Percentiles rank a stretch among this genome's conserved stretches.
Evolutionary conservation across 2,797 vertebrate genomes (phyloP).

Genomic region (Halcyon badia): DNA sequence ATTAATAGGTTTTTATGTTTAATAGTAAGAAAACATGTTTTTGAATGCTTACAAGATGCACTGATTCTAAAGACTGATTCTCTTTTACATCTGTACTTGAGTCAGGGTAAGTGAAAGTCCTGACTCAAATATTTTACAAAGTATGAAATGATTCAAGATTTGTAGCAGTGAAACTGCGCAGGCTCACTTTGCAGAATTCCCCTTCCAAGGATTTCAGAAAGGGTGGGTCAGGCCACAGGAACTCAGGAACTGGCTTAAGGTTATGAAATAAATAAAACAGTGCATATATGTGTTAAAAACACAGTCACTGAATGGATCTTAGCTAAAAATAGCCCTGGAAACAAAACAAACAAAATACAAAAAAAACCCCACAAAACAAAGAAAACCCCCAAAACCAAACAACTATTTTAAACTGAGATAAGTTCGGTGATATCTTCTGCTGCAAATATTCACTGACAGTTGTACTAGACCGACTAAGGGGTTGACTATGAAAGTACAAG

Average conservation of each 20-base stretch:
- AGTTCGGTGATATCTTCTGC: background rate
- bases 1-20: conserved; percentile 18
- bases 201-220: background rate
- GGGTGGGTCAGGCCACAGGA: background rate
- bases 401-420: background rate
- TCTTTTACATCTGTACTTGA: background rate
- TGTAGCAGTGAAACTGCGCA: background rate
- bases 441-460: background rate
- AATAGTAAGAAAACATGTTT: conserved; percentile 12
- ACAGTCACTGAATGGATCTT: background rate
- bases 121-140: background rate
- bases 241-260: background rate
- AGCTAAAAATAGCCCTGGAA: background rate
- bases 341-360: background rate
- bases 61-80: conserved; percentile 27
- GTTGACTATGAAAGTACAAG: background rate
- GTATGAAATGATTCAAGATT: background rate
- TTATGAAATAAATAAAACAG: background rate
- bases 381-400: background rate
- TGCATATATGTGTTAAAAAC: background rate
- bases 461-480: background rate
- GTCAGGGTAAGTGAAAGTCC: background rate
- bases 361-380: background rate
- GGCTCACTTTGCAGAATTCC: background rate
- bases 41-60: conserved; percentile 13